phyloP scores from a whole-genome alignment of 2,888 invertebrate genomes.

The Aphodius granarius region DNA sequence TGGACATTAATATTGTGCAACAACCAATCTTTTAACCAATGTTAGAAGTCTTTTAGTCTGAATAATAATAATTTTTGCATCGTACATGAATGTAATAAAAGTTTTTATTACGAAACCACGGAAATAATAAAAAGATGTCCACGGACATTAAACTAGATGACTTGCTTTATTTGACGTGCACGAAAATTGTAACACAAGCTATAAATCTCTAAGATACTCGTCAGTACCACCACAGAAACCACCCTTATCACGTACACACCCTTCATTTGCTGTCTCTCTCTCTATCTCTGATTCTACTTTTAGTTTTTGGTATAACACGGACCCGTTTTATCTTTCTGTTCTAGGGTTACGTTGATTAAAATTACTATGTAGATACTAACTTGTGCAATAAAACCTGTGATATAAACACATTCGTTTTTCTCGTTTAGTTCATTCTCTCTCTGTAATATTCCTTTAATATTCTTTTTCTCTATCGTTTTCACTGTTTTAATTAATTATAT shows the following conservation, averaged over 20 bases:
- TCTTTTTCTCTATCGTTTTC: slow-evolving; percentile 5
- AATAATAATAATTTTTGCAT: slow-evolving; percentile 2
- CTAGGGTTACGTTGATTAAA: slow-evolving; percentile 18
- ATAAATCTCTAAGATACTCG: neutral
- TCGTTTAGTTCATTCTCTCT: slow-evolving; percentile 24
- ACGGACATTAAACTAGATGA: neutral
- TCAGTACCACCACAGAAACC: slow-evolving; percentile 1
- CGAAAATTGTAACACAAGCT: slow-evolving; percentile 6
- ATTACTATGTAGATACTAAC: slow-evolving; percentile 29
- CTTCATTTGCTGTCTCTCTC: neutral
- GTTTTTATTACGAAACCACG: neutral
- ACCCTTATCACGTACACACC: neutral
- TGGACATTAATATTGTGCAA: too few relatives aligned
- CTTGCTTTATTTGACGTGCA: neutral
- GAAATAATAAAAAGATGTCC: neutral
- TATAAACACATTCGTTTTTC: slow-evolving; percentile 36
- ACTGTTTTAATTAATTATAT: too few relatives aligned
- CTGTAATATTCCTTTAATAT: slow-evolving; percentile 18
- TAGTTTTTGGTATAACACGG: slow-evolving; percentile 4
- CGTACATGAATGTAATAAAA: slow-evolving; percentile 1
- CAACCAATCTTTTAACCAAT: too few relatives aligned
- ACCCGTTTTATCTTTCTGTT: slow-evolving; percentile 6
- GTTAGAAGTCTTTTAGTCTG: too few relatives aligned
- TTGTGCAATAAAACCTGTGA: slow-evolving; percentile 50
- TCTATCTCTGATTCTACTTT: neutral